Conservation (phyloP, 1,140 invertebrate genomes). For the Pristionchus pacificus region DNA sequence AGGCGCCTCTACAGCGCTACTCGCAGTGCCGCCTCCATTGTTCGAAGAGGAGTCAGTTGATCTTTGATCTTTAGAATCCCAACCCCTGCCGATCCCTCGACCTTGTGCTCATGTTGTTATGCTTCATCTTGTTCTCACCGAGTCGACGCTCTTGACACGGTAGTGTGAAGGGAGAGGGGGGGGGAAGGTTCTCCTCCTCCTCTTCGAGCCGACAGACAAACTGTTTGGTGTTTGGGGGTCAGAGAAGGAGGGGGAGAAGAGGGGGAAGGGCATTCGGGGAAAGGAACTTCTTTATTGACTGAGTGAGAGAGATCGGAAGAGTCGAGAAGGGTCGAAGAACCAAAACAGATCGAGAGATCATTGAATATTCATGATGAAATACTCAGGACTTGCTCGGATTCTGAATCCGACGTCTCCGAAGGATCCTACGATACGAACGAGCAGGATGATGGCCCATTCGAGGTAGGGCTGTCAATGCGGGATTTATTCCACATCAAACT, state of each 20-base stretch:
- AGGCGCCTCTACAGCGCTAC: background rate
- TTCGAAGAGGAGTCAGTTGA: background rate
- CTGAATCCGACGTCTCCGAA: constrained; percentile 29
- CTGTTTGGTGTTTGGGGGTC: no score
- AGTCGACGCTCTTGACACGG: no score
- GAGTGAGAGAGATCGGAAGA: background rate
- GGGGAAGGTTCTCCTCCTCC: background rate
- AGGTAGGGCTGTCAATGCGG: no score
- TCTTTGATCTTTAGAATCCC: no score
- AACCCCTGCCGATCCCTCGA: no score
- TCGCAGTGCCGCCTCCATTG: background rate
- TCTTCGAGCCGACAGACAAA: background rate
- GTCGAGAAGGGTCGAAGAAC: background rate
- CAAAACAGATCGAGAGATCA: background rate
- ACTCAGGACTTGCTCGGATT: constrained; percentile 14
- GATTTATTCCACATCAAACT: no score
- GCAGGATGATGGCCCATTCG: constrained; percentile 13
- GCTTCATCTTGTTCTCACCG: no score
- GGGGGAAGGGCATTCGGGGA: background rate
- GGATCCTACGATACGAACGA: constrained; percentile 39
- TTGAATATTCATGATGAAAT: no score
- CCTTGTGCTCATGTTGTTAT: no score
- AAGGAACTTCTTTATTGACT: background rate
- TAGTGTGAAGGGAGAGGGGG: no score
- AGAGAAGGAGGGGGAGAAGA: constrained; percentile 22